Base-by-base conservation (phyloP, 2,113 vertebrate species). In the Dascyllus trimaculatus region DNA sequence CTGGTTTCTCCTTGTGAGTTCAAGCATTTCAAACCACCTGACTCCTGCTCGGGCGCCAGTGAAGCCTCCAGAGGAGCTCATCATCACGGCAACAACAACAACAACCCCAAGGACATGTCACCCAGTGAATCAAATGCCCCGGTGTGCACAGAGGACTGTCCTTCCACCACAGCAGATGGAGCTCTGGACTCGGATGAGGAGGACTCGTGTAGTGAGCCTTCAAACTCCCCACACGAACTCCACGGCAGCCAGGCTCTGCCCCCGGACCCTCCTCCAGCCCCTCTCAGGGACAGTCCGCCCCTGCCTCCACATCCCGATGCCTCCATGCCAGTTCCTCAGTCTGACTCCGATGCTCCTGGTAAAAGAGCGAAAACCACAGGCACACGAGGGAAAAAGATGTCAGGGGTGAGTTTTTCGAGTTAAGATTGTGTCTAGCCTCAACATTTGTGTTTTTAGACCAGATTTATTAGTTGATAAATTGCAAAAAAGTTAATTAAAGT, bases 1-100 rank as follows among this genome's bases (percentile, higher is more conserved):
- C 90, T 99, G 71, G 97, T 99, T 78, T 99, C 98, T 0, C 98
- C 98, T 5, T 99, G 97, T 2, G 97, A 99, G 93, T 99, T 98
- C 26, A 95, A 97, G 81, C 98, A 99, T 74, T 96, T 95, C 78
- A 98, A 97, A 82, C 88, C 92, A 0, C 61, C 87, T 0, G 94
- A 74, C 70, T 89, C 80, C 0, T 14, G 57, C 43, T 96, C 95
- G 0, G 93, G 93, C 0, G 94, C 92, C 65, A 95, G 96, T 0
- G 95, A 96, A n/a, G 85, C 91, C 0, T 95, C 95, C 0, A 96
- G 95, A 85, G 96, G 96, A 78, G 94, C 95, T 75, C 63, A 88
- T 57, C 9, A 85, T 32, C 63, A 82, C 0, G 13, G 85, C 65
- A 68, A 75, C 77, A 93, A 86, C 0, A 89, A 72, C 74, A 91